Percentiles rank a stretch among this genome's conserved stretches.
phyloP scores from a whole-genome alignment of 2,888 invertebrate genomes.

The Agrotis segetum region DNA sequence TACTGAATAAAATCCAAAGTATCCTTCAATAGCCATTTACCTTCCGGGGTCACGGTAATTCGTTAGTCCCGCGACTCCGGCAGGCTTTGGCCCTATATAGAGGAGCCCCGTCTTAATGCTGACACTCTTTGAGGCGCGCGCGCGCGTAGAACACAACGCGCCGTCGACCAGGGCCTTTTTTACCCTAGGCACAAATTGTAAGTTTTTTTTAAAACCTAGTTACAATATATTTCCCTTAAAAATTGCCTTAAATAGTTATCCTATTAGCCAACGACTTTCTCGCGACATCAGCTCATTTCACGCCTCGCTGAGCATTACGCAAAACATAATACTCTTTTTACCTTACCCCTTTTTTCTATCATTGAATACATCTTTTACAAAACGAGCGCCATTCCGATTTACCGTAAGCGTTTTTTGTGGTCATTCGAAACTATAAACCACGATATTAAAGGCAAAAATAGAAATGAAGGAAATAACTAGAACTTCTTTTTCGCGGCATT shows the following conservation, averaged over 20 bases:
- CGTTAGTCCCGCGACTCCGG: no score
- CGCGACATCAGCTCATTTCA: slow-evolving; percentile 73
- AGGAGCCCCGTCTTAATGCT: no score
- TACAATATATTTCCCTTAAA: slow-evolving; percentile 12
- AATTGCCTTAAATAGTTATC: slow-evolving; percentile 25
- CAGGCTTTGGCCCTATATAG: no score
- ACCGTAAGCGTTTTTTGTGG: slow-evolving; percentile 55
- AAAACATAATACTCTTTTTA: slow-evolving; percentile 68
- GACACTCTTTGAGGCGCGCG: no score
- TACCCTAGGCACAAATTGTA: not conserved
- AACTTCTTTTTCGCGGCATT: slow-evolving; percentile 11
- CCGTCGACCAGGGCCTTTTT: no score
- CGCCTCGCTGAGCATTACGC: slow-evolving; percentile 69
- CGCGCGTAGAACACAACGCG: no score
- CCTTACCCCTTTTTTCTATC: slow-evolving; percentile 66
- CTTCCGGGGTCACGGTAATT: no score
- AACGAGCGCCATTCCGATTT: slow-evolving; percentile 39
- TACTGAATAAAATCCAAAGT: no score
- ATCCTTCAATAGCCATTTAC: no score
- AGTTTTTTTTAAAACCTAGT: not conserved
- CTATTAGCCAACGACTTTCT: slow-evolving; percentile 53
- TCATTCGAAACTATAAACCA: slow-evolving; percentile 27
- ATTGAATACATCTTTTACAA: slow-evolving; percentile 44
- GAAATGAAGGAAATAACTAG: slow-evolving; percentile 7
- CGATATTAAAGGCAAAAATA: slow-evolving; percentile 6